phyloP scores from a whole-genome alignment of 2,113 vertebrate species.

The Neolamprologus falcicula region DNA sequence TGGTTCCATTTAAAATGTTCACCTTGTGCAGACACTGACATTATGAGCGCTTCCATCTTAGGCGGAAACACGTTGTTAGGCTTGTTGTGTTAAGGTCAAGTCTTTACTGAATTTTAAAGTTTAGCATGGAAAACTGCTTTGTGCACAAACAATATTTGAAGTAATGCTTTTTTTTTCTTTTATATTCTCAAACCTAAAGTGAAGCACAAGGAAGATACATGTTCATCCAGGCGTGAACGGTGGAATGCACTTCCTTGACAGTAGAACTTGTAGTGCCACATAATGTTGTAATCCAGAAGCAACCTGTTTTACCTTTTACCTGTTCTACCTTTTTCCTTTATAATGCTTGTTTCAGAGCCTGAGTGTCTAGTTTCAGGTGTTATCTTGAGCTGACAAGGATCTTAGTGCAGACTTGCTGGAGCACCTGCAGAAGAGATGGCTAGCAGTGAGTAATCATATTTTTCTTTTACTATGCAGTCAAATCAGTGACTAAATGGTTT shows the following conservation, averaged over 20 bases:
- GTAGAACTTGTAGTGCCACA: not conserved
- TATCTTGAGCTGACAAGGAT: not conserved
- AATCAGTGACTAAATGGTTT: not conserved
- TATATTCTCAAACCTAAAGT: not conserved
- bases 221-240: not conserved
- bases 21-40: not conserved
- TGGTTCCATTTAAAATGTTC: not conserved
- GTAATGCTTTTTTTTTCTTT: not conserved
- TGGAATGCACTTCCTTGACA: conserved; percentile 32
- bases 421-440: not conserved
- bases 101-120: not conserved
- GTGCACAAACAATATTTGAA: not conserved
- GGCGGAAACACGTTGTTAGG: not conserved
- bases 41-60: not conserved
- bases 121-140: not conserved
- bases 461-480: not conserved
- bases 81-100: not conserved
- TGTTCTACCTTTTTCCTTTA: not conserved
- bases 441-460: not conserved
- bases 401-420: not conserved
- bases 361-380: not conserved
- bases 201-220: not conserved
- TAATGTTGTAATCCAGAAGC: not conserved
- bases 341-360: not conserved
- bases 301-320: not conserved